phyloP scores from a whole-genome alignment of 1,140 invertebrate species.

The Pinna nobilis region DNA sequence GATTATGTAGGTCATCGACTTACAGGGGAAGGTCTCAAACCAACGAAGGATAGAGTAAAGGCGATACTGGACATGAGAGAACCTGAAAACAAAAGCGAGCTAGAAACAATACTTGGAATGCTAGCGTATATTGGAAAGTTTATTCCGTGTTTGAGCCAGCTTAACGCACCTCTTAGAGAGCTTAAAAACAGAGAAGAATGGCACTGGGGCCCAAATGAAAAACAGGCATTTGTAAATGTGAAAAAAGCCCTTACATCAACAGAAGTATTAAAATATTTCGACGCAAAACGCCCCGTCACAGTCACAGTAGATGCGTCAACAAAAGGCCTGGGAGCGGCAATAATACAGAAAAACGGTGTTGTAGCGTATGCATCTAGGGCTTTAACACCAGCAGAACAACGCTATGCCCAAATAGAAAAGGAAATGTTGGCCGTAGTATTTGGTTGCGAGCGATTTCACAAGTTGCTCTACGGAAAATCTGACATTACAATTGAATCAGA shows the following conservation, averaged over 20 bases:
- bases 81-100: conserved; percentile 31
- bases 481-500: conserved; percentile 57
- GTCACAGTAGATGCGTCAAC: conserved; percentile 68
- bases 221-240: conserved; percentile 34
- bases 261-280: conserved; percentile 37
- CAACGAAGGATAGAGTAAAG: neutral
- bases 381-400: conserved; percentile 66
- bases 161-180: conserved; percentile 35
- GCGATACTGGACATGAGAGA: neutral
- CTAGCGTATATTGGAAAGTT: conserved; percentile 47
- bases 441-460: conserved; percentile 76
- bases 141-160: conserved; percentile 42
- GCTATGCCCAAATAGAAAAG: conserved; percentile 74
- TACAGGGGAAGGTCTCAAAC: neutral
- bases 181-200: conserved; percentile 25
- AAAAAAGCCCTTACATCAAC: conserved; percentile 24
- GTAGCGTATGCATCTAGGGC: conserved; percentile 73
- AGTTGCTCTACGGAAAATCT: conserved; percentile 49
- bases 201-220: conserved; percentile 16
- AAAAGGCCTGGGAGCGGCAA: conserved; percentile 70
- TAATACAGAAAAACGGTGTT: conserved; percentile 71
- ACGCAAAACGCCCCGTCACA: conserved; percentile 23
- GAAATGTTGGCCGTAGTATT: conserved; percentile 77
- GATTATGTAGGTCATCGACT: conserved; percentile 17
- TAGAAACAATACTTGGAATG: conserved; percentile 51